phyloP scores from a whole-genome alignment of 2,797 vertebrate genomes.

The Gymnoscopelus microlampas region DNA sequence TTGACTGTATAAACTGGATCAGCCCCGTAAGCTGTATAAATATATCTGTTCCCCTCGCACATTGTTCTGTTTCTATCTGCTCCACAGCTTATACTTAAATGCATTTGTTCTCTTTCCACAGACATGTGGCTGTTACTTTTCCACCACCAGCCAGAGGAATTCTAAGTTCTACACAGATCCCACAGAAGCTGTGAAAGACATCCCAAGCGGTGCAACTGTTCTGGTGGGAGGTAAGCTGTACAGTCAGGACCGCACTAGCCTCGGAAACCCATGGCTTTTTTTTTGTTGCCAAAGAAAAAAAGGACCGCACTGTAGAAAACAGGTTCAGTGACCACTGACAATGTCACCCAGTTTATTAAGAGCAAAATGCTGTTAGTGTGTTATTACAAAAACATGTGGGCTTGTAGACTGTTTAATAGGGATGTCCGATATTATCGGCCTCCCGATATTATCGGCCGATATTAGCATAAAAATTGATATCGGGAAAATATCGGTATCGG shows the following conservation, averaged over 20 bases:
- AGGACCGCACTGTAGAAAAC: not conserved
- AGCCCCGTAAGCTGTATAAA: conserved; percentile 17
- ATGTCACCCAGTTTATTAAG: not conserved
- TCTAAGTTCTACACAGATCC: conserved; percentile 89
- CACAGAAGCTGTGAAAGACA: conserved; percentile 91
- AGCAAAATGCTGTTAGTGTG: not conserved
- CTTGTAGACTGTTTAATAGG: not conserved
- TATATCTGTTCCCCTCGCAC: conserved; percentile 9
- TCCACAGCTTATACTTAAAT: too few species aligned
- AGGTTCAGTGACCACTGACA: not conserved
- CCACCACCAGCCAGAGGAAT: conserved; percentile 79
- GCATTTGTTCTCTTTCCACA: conserved; percentile 54
- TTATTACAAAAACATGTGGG: not conserved
- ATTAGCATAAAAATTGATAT: too few species aligned
- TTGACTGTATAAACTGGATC: conserved; percentile 34
- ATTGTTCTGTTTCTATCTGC: too few species aligned
- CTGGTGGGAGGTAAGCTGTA: conserved; percentile 91
- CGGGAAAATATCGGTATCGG: too few species aligned
- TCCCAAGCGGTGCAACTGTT: conserved; percentile 89
- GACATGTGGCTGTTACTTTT: conserved; percentile 86
- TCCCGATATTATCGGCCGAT: too few species aligned
- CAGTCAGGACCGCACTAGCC: not conserved
- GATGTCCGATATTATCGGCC: too few species aligned
- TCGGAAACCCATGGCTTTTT: too few species aligned
- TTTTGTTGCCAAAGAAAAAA: too few species aligned